These are phyloP conservation scores for Octodonta nipae DNA, from an alignment of 2,888 invertebrate species.

Conservation along the genomic window DNA sequence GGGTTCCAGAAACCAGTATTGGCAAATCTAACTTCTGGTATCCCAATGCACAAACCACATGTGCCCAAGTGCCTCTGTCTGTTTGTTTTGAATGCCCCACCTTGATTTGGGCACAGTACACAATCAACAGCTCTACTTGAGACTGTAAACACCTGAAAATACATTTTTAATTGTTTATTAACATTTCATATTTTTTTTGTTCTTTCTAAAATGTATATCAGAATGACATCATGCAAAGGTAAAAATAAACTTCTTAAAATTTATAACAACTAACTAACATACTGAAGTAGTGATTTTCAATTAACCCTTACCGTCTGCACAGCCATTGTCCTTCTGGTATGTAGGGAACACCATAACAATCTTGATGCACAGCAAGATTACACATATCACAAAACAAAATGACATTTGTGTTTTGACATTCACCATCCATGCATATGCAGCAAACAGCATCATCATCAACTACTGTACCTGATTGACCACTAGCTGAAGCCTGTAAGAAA, in stretches of 20 bases:
- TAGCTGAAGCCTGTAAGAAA: constrained; percentile 49
- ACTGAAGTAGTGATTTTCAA: too few relatives aligned
- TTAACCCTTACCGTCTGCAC: too few relatives aligned
- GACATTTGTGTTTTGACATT: constrained; percentile 96
- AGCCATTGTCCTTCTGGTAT: constrained; percentile 73
- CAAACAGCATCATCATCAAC: constrained; percentile 97
- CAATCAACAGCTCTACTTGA: constrained; percentile 89
- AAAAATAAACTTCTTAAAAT: too few relatives aligned
- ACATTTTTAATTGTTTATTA: too few relatives aligned
- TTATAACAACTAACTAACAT: too few relatives aligned
- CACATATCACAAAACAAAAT: constrained; percentile 99
- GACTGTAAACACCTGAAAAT: constrained; percentile 85
- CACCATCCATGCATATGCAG: constrained; percentile 97
- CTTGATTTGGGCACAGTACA: constrained; percentile 93
- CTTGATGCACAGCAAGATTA: constrained; percentile 96
- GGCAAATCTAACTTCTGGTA: constrained; percentile 95
- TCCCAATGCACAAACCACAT: constrained; percentile 97
- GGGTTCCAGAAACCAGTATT: constrained; percentile 95
- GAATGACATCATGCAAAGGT: too few relatives aligned
- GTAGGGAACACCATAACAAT: constrained; percentile 81
- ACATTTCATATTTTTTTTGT: too few relatives aligned
- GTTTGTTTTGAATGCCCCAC: constrained; percentile 98
- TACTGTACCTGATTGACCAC: constrained; percentile 56
- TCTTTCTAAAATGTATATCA: too few relatives aligned
- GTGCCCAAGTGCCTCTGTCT: constrained; percentile 90